phyloP scores from a whole-genome alignment of 2,888 invertebrate species.

The Perizoma affinitatum region DNA sequence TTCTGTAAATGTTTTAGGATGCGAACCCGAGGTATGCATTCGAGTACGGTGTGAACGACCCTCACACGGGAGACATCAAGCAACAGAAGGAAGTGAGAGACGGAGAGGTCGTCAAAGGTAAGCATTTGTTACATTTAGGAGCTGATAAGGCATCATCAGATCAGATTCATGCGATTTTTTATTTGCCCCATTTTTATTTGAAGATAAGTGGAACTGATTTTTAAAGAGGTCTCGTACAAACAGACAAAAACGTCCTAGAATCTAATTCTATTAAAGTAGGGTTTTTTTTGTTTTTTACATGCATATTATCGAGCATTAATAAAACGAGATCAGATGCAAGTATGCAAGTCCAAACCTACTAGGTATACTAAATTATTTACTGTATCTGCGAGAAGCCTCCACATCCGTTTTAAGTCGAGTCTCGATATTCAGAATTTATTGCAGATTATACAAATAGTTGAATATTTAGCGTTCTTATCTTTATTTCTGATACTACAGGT shows the following conservation, averaged over 20 bases:
- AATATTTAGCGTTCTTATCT: slow-evolving; percentile 10
- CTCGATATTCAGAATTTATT: slow-evolving; percentile 1
- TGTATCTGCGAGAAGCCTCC: not conserved
- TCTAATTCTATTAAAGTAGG: too few relatives aligned
- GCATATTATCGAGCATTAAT: too few relatives aligned
- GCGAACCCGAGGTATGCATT: slow-evolving; percentile 88
- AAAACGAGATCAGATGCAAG: too few relatives aligned
- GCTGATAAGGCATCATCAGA: too few relatives aligned
- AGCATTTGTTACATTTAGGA: slow-evolving; percentile 22
- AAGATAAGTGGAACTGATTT: too few relatives aligned
- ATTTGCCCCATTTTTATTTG: too few relatives aligned
- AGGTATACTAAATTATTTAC: too few relatives aligned
- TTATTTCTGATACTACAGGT: slow-evolving; percentile 58
- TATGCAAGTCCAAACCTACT: too few relatives aligned
- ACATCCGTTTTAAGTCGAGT: slow-evolving; percentile 2
- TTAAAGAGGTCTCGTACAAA: too few relatives aligned
- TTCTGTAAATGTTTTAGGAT: slow-evolving; percentile 70
- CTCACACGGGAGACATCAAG: slow-evolving; percentile 89
- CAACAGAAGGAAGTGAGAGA: slow-evolving; percentile 89
- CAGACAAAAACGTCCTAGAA: too few relatives aligned
- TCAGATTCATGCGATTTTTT: too few relatives aligned
- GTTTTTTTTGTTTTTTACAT: too few relatives aligned
- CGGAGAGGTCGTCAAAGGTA: slow-evolving; percentile 89
- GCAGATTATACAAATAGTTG: slow-evolving; percentile 3
- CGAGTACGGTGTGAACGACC: slow-evolving; percentile 89